Evolutionary conservation across 64 coral and sea anemone species (phyloP).

Genomic region (Porites australiensis): DNA sequence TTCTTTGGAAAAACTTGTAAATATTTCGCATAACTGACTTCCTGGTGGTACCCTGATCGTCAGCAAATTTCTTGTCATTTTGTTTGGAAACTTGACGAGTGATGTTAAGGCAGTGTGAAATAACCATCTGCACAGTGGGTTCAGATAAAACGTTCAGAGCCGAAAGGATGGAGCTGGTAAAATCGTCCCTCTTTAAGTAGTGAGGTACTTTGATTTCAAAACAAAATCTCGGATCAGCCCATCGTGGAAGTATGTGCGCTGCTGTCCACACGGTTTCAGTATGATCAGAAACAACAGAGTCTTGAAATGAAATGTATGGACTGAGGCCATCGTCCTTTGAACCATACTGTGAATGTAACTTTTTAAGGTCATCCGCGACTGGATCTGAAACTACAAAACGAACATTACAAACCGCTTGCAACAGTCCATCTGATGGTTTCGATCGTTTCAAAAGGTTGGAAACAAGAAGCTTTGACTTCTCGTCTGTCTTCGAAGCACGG

Average conservation of each 20-base stretch:
- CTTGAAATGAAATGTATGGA: conserved; percentile 53
- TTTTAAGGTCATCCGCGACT: neutral
- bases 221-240: conserved; percentile 16
- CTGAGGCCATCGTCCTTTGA: neutral
- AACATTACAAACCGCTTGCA: conserved; percentile 20
- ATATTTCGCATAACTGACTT: conserved; percentile 27
- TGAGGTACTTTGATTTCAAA: neutral
- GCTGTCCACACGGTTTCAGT: conserved; percentile 33
- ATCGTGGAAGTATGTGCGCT: conserved; percentile 18
- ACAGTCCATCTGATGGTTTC: neutral
- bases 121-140: neutral
- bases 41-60: neutral
- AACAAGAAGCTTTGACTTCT: conserved; percentile 36
- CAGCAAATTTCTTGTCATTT: neutral
- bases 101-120: conserved; percentile 37
- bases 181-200: neutral
- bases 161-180: neutral
- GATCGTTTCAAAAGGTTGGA: conserved; percentile 7
- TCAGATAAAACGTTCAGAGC: neutral
- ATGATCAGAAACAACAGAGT: conserved; percentile 44
- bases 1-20: conserved; percentile 11
- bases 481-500: neutral
- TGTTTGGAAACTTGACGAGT: neutral
- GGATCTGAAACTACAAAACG: conserved; percentile 15
- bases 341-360: conserved; percentile 24